Evolutionary conservation across 2,888 invertebrate genomes (phyloP).

Genomic region (Penaeus monodon): DNA sequence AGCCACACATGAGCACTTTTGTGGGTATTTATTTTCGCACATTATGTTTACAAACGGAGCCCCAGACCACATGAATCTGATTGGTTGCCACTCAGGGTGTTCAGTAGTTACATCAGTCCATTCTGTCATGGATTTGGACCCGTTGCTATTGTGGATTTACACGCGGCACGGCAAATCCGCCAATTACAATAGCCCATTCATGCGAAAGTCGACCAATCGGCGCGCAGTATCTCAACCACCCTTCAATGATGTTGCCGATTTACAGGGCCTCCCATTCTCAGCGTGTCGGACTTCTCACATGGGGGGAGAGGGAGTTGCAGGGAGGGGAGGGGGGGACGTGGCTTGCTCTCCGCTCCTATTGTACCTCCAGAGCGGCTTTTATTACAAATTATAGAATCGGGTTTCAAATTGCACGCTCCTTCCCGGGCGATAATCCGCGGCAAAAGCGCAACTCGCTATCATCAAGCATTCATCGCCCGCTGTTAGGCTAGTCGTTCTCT

Average conservation of each 20-base stretch:
- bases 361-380: too few species aligned
- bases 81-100: slow-evolving; percentile 26
- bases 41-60: slow-evolving; percentile 10
- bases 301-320: too few species aligned
- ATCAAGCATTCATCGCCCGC: too few species aligned
- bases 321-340: too few species aligned
- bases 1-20: slow-evolving; percentile 14
- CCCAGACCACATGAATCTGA: slow-evolving; percentile 6
- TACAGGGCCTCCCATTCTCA: slow-evolving; percentile 26
- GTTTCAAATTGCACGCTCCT: too few species aligned
- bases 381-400: too few species aligned
- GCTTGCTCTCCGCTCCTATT: too few species aligned
- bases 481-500: too few species aligned
- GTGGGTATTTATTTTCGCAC: slow-evolving; percentile 45
- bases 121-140: slow-evolving; percentile 12
- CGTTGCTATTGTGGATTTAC: slow-evolving; percentile 33
- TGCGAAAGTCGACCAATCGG: slow-evolving; percentile 38
- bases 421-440: too few species aligned
- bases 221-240: slow-evolving; percentile 33
- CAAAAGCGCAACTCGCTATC: too few species aligned
- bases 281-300: too few species aligned
- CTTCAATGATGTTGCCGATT: slow-evolving; percentile 43
- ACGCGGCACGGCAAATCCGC: slow-evolving; percentile 29
- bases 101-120: slow-evolving; percentile 24
- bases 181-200: slow-evolving; percentile 44